Evolutionary conservation across 2,113 vertebrate genomes (phyloP), one percentile per base, ranked within the genome.

Genomic region (Sceloporus undulatus): DNA sequence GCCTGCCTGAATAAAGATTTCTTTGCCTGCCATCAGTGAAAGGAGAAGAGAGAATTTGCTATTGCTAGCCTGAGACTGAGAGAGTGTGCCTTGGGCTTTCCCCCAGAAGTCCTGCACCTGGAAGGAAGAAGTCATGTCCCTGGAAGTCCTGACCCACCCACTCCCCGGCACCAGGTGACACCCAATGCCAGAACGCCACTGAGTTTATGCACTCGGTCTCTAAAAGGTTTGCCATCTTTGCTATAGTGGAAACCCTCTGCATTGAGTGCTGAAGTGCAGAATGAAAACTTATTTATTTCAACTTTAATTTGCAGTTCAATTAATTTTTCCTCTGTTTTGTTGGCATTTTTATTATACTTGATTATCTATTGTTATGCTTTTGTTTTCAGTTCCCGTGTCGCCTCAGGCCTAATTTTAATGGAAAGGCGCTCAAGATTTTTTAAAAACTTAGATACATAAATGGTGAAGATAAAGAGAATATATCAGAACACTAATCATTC

Each of bases 401-500:
- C 78, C 86, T 62, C 19, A 42, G 78, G 68, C 42, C 34, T 8
- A 40, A 73, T 81, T 73, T 48, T 71, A 56, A 62, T 29, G 59
- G 21, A 52, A 87, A 82, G 42, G 29, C 34, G 42, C 19, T 65
- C 25, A 62, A 74, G 68, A 38, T 23, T 75, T 52, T 23, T 66
- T 54, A 29, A 52, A 38, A 85, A 81, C 73, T 59, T 19, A 71
- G 14, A 87, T 79, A n/a, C 0, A 73, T 75, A 40, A 13, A 2
- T 29, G 59, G 71, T 75, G 62, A 82, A 80, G 42, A 66, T 10
- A 76, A 76, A 0, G 1, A 10, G 11, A 90, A 29, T 84, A 85
- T 79, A 87, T 86, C 79, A 89, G 85, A 73, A 65, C 4, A 85
- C 34, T 3, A 4, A 27, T 25, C 82, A 82, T 88, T 90, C 89